phyloP scores from a whole-genome alignment of 2,888 invertebrate species.

The Polymixis lichenea region DNA sequence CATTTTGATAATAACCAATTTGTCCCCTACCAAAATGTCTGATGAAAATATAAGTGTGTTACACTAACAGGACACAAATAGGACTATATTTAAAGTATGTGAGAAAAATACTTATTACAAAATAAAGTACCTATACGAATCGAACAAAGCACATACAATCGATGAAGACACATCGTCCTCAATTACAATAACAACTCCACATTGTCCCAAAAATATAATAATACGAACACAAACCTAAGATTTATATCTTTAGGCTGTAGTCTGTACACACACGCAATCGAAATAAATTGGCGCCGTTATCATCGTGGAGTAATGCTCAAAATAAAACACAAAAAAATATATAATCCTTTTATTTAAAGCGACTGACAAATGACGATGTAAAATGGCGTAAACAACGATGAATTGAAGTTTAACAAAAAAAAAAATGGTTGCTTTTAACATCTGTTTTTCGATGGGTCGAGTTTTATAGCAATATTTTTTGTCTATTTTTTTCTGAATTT shows the following conservation, averaged over 20 bases:
- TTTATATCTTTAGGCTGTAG: constrained; percentile 35
- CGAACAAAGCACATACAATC: not conserved
- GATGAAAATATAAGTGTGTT: not conserved
- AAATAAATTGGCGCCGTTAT: constrained; percentile 48
- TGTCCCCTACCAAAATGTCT: not conserved
- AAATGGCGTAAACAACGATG: constrained; percentile 43
- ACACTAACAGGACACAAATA: too few species aligned
- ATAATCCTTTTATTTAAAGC: constrained; percentile 49
- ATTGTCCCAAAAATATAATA: constrained; percentile 18
- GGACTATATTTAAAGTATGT: too few species aligned
- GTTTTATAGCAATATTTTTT: constrained; percentile 14
- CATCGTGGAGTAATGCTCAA: constrained; percentile 23
- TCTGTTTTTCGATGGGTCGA: constrained; percentile 6
- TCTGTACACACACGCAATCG: constrained; percentile 33
- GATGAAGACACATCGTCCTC: constrained; percentile 2
- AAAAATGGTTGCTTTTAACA: constrained; percentile 11
- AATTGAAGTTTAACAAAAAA: constrained; percentile 30
- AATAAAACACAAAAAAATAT: constrained; percentile 39
- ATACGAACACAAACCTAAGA: constrained; percentile 23
- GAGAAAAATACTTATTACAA: not conserved
- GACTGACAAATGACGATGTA: constrained; percentile 44
- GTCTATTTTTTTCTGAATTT: not conserved
- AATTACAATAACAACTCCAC: constrained; percentile 26
- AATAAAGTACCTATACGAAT: not conserved
- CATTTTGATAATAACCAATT: not conserved